Evolutionary conservation across 2,888 invertebrate species (phyloP), one percentile per base, ranked within the genome.

Genomic region (Chesias legatella): DNA sequence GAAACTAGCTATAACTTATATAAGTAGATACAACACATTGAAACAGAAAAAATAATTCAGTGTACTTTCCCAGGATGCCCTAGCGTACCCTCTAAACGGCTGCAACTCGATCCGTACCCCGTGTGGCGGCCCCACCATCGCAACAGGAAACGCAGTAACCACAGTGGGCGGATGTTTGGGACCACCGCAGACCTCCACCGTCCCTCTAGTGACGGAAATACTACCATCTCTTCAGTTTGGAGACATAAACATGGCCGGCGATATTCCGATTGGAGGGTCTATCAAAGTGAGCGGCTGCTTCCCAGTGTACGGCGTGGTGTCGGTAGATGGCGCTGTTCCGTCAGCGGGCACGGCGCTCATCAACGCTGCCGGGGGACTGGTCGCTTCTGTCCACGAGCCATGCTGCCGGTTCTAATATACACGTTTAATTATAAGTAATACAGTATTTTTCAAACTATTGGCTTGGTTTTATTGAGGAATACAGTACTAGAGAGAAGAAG

Each of bases 221-320:
- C 48, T 76, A 0, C 81, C 83, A 0, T 64, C 69, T 0, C 49
- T 83, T 0, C 71, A 79, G 29, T 71, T 78, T 10, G 83, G 83
- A 0, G 83, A 83, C 9, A 62, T 84, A 0, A 65, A 68, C 0
- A 56, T 80, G 1, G 58, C 67, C 0, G 83, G 83, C 0, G 81
- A 82, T 1, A 51, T 84, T 22, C 81, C 81, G 3, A 67, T 84
- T 0, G 74, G 70, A 11, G 83, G 83, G 0, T 67, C 67, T 1
- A 82, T 83, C 0, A 78, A 73, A 47, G 76, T 84, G 0, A 69
- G 66, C 20, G 83, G 83, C 0, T 65, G 77, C 1, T 80, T 84
- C 63, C 84, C 84, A 0, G 79, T 83, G 0, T 83, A 82, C 33
- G 84, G 83, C 0, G 70, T 70, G 9, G 71, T 83, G 1, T 69